A percentile compares a stretch with the other conserved stretches of the same genome.
Evolutionary conservation across 2,113 vertebrate species (phyloP).

Genomic region (Psittacus erithacus): DNA sequence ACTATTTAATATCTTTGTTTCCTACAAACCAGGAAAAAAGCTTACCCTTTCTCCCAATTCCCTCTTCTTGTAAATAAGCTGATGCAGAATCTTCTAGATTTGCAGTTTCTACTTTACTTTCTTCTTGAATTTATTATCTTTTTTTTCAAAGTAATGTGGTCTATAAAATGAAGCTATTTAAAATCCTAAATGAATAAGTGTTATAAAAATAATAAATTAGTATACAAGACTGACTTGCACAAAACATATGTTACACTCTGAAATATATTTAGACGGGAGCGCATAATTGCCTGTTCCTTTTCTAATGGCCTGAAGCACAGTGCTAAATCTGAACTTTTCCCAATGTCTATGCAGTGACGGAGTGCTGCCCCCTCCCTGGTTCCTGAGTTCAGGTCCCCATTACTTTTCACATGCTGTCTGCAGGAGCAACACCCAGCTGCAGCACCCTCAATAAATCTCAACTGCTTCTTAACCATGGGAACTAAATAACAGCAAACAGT

Average conservation of each 20-base stretch:
- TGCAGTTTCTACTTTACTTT: constrained; percentile 32
- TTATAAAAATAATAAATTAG: constrained; percentile 65
- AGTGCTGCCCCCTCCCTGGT: accelerated
- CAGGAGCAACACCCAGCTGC: background rate
- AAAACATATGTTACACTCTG: constrained; percentile 53
- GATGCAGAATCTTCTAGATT: constrained; percentile 38
- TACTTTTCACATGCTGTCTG: background rate
- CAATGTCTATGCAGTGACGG: accelerated
- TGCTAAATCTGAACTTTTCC: constrained; percentile 13
- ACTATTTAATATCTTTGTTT: constrained; percentile 60
- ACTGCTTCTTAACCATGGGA: background rate
- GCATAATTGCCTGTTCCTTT: constrained; percentile 41
- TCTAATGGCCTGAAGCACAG: constrained; percentile 55
- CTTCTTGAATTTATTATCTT: constrained; percentile 31
- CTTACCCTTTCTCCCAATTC: constrained; percentile 30
- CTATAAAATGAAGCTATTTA: constrained; percentile 56
- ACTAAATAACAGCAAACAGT: background rate
- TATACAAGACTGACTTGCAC: constrained; percentile 39
- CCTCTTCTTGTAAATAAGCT: constrained; percentile 43
- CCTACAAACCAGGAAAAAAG: constrained; percentile 32
- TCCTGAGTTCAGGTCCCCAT: background rate
- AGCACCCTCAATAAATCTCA: background rate
- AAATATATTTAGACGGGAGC: constrained; percentile 10
- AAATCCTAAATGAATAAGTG: constrained; percentile 57
- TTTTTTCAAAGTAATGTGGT: background rate